Conservation (phyloP, 1,140 invertebrate genomes). For the Orchestia grillus region DNA sequence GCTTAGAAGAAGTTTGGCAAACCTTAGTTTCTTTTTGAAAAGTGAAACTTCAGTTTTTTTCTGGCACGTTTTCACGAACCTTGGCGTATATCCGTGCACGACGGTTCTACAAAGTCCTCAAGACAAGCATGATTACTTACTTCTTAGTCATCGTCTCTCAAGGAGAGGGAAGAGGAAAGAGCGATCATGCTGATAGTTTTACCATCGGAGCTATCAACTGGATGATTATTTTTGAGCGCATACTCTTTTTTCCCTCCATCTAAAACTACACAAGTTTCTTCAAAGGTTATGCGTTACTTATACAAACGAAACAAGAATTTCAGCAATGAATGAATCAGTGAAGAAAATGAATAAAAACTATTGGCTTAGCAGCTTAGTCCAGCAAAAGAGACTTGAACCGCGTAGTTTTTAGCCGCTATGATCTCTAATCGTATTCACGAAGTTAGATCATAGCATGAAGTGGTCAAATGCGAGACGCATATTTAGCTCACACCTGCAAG, state of each 20-base stretch:
- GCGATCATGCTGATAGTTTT: not conserved
- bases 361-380: no score
- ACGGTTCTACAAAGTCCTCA: not conserved
- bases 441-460: not conserved
- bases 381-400: no score
- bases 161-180: not conserved
- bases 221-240: not conserved
- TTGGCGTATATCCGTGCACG: not conserved
- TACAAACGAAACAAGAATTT: no score
- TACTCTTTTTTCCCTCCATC: no score
- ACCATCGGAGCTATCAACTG: not conserved
- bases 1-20: not conserved
- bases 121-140: not conserved
- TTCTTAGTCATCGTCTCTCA: not conserved
- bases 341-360: not conserved
- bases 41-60: not conserved
- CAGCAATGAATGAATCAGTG: no score
- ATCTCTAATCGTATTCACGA: not conserved
- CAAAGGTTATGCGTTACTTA: no score
- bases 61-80: not conserved
- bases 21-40: not conserved
- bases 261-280: no score
- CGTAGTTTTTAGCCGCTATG: not conserved
- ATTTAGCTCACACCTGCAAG: not conserved
- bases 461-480: not conserved